Percentiles rank a stretch among this genome's conserved stretches.
Conservation (phyloP, 2,797 vertebrate species). For the Sparidentex hasta region DNA sequence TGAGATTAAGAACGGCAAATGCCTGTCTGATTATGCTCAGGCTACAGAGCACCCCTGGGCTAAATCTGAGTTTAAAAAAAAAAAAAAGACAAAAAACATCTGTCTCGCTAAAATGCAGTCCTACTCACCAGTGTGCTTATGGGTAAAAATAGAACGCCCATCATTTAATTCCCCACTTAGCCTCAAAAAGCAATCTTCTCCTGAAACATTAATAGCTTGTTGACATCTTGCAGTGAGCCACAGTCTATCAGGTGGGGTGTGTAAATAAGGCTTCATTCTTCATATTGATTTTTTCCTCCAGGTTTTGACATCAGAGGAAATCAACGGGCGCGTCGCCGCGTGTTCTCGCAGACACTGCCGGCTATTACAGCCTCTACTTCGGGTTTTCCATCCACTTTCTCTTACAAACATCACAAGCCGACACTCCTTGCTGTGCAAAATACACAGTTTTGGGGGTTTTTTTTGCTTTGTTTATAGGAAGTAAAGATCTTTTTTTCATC, state of each 20-base stretch:
- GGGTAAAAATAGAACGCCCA: conserved; percentile 57
- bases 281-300: conserved; percentile 76
- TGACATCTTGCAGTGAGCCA: conserved; percentile 69
- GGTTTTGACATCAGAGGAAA: conserved; percentile 77
- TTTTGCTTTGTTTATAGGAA: conserved; percentile 23
- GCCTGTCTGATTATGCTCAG: conserved; percentile 49
- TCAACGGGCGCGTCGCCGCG: conserved; percentile 61
- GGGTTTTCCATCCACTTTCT: conserved; percentile 37
- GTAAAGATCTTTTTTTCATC: not conserved
- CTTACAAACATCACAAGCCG: conserved; percentile 30
- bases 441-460: not conserved
- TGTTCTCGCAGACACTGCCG: conserved; percentile 48
- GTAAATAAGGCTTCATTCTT: conserved; percentile 77
- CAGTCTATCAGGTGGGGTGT: conserved; percentile 73
- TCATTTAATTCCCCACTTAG: conserved; percentile 71
- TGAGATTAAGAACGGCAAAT: conserved; percentile 54
- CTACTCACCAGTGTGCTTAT: conserved; percentile 31
- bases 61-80: conserved; percentile 31
- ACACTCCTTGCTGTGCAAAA: conserved; percentile 4
- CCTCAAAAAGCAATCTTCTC: conserved; percentile 66
- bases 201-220: conserved; percentile 68
- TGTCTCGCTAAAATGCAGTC: conserved; percentile 43
- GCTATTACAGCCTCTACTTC: conserved; percentile 53
- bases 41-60: conserved; percentile 26
- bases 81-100: conserved; percentile 49